Evolutionary conservation across 2,888 invertebrate species (phyloP).

Genomic region (Drosophila monieri): DNA sequence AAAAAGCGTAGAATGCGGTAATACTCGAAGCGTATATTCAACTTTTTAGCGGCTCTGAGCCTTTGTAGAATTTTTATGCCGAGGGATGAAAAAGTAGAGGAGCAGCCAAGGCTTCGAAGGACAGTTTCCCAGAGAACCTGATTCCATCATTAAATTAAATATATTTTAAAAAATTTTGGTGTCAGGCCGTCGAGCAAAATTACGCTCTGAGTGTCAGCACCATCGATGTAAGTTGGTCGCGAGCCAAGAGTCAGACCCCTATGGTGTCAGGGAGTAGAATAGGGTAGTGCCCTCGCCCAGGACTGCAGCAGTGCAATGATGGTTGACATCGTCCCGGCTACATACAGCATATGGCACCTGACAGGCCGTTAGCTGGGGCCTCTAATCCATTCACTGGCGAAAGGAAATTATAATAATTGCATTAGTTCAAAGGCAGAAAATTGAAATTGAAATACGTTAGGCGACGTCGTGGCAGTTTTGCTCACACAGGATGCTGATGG

Average conservation of each 20-base stretch:
- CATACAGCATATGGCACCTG: constrained; percentile 33
- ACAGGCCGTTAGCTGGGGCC: constrained; percentile 31
- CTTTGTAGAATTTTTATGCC: background rate
- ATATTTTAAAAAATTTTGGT: constrained; percentile 13
- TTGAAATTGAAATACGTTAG: constrained; percentile 75
- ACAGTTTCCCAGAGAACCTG: too few relatives aligned
- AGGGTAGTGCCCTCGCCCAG: background rate
- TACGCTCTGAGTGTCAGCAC: constrained; percentile 59
- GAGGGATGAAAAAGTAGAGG: background rate
- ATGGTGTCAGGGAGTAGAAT: constrained; percentile 6
- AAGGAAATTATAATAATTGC: constrained; percentile 79
- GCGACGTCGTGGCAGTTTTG: constrained; percentile 35
- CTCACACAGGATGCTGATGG: constrained; percentile 59
- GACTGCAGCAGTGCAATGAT: constrained; percentile 46
- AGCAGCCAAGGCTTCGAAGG: too few relatives aligned
- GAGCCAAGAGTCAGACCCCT: constrained; percentile 53
- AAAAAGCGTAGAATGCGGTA: background rate
- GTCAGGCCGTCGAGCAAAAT: constrained; percentile 48
- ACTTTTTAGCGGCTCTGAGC: background rate
- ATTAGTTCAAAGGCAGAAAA: constrained; percentile 78
- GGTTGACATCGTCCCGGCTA: constrained; percentile 14
- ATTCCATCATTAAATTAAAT: too few relatives aligned
- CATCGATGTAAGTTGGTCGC: constrained; percentile 51
- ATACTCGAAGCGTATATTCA: background rate
- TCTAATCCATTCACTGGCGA: constrained; percentile 70